Evolutionary conservation across 1,140 invertebrate genomes (phyloP), one percentile per base, ranked within the genome.

Genomic region (Gonioctena quinquepunctata): DNA sequence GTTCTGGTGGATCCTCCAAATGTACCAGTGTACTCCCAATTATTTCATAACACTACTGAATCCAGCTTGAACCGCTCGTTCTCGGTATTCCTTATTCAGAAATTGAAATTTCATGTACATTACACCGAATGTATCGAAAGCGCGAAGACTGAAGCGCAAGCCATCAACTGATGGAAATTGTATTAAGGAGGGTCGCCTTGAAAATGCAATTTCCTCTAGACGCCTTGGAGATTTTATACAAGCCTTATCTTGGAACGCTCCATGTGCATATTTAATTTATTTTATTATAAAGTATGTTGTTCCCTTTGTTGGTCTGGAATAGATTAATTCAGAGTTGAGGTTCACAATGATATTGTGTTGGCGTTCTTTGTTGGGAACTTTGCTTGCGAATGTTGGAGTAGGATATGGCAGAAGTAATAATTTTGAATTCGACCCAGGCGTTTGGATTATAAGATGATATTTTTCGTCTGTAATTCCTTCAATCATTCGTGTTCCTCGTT

Each of bases 221-320:
- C 60, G 60, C 60, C 60, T 62, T 28, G 60, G 25, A 62, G 60
- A 62, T 62, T 62, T 62, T 62, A 62, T 62, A 62, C 60, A 42
- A 23, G 19, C 28, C 60, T 62, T 62, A 62, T 62, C 60, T 62
- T n/a, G 27, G 28, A 48, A 23, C 60, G 60, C 60, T 62, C 42
- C 60, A 62, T 42, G 60, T 62, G 60, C 33, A 62, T 62, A 62
- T 62, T 62, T 62, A 62, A 62, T 42, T 62, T 62, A 18, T 62
- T 62, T 62, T 62, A 62, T 62, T 42, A 42, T 33, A 62, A 62
- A 62, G 56, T 59, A 6, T 13, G 27, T 62, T 62, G 60, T 62
- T 62, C 28, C 21, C 60, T 62, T 62, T 62, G 60, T 48, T 48
- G 25, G 21, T 13, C 23, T 26, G 22, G 25, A 48, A 11, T 62